Conservation (phyloP, 2,888 invertebrate species). For the Fragum sueziense region DNA sequence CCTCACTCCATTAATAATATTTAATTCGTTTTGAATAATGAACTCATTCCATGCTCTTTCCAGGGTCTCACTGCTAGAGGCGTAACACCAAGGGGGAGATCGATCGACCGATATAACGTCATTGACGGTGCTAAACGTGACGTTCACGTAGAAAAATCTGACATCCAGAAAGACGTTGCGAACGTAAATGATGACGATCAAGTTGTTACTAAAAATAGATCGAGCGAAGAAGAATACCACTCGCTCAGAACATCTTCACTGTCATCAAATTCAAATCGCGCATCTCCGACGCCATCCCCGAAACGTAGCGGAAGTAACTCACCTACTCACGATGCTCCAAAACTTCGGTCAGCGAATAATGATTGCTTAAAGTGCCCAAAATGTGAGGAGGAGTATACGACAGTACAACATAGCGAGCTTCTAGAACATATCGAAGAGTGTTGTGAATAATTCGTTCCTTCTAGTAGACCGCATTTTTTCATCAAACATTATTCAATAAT, state of each 20-base stretch:
- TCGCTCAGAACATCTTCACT: slow-evolving; percentile 43
- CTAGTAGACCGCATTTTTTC: too few relatives aligned
- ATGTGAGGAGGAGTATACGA: slow-evolving; percentile 69
- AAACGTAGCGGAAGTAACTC: slow-evolving; percentile 14
- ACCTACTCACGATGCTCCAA: slow-evolving; percentile 1
- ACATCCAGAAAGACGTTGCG: slow-evolving; percentile 18
- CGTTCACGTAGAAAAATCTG: slow-evolving; percentile 8
- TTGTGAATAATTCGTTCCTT: slow-evolving; percentile 60
- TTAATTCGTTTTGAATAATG: too few relatives aligned
- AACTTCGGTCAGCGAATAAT: neutral
- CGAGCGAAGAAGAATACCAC: slow-evolving; percentile 32
- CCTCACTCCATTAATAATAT: too few relatives aligned
- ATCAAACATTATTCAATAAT: too few relatives aligned
- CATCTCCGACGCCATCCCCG: slow-evolving; percentile 14
- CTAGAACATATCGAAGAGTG: slow-evolving; percentile 74
- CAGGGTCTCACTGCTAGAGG: slow-evolving; percentile 57
- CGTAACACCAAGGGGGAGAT: slow-evolving; percentile 19
- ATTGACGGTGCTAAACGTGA: slow-evolving; percentile 45
- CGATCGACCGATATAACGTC: slow-evolving; percentile 54
- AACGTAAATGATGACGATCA: slow-evolving; percentile 13
- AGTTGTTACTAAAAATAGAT: slow-evolving; percentile 8
- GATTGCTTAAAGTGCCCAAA: slow-evolving; percentile 72
- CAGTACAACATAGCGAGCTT: slow-evolving; percentile 67
- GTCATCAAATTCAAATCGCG: slow-evolving; percentile 38
- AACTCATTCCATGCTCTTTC: neutral